Evolutionary conservation across 2,113 vertebrate genomes (phyloP).

Genomic region (Nibea albiflora): DNA sequence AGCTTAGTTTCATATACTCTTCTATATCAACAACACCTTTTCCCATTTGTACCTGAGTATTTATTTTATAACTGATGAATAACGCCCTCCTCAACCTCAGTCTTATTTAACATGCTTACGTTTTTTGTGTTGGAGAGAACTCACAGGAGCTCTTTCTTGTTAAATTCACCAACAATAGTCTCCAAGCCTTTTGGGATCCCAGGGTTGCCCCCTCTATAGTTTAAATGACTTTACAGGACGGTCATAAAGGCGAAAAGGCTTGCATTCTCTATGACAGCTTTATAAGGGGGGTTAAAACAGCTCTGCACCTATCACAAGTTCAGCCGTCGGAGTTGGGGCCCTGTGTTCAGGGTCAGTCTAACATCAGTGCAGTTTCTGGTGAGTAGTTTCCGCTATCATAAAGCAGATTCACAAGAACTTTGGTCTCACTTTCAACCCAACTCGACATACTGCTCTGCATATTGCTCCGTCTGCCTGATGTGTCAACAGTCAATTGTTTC

Average conservation of each 20-base stretch:
- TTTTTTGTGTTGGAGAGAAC: not conserved
- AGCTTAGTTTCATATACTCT: too few relatives aligned
- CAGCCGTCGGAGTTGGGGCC: not conserved
- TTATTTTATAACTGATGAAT: too few relatives aligned
- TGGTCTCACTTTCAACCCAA: too few relatives aligned
- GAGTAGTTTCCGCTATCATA: not conserved
- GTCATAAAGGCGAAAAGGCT: constrained; percentile 38
- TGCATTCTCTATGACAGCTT: constrained; percentile 25
- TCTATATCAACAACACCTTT: too few relatives aligned
- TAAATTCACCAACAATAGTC: constrained; percentile 32
- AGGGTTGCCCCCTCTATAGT: not conserved
- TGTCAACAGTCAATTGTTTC: too few relatives aligned
- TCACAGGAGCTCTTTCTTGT: constrained; percentile 29
- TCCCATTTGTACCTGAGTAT: too few relatives aligned
- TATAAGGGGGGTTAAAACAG: constrained; percentile 34
- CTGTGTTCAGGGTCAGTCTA: rapidly evolving
- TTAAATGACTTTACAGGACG: constrained; percentile 43
- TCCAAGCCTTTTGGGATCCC: constrained; percentile 27
- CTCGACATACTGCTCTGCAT: too few relatives aligned
- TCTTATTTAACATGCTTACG: not conserved
- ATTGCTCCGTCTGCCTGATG: too few relatives aligned
- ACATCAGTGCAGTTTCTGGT: too few relatives aligned
- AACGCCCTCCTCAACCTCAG: not conserved
- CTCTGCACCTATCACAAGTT: constrained; percentile 23
- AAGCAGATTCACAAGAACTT: too few relatives aligned